Base-by-base conservation (phyloP, 2,797 vertebrate species). In the Pseudomugil tenellus region DNA sequence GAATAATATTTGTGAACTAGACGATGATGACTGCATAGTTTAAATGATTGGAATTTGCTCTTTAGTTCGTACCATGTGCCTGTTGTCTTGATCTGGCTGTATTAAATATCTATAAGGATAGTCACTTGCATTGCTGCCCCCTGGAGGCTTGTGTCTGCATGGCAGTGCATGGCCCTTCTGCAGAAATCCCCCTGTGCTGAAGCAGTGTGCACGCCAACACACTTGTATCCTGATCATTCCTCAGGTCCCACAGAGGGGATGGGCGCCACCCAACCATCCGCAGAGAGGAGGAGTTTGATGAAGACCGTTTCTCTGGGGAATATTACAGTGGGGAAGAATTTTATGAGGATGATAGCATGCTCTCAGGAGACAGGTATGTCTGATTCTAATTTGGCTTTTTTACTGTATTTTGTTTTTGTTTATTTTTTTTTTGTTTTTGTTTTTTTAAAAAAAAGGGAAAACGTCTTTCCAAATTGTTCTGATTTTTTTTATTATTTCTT, bases 311-410 rank as follows among this genome's bases (percentile, higher is more conserved):
- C 79, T 87, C 96, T 23, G 96, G 91, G 43, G 97, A 98, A 29
- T 98, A 97, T 88, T 98, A 95, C 87, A 99, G 98, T 17, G 96
- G 96, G 9, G 97, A 99, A 59, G 98, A 99, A 77, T 96, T 95
- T 87, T 98, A 96, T 19, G 97, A 99, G 70, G 96, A 98, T 0
- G 96, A 97, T 72, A 95, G 93, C 74, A 96, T 97, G 80, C 92
- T 96, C 53, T 93, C 97, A 21, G 93, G 93, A 82, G 96, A 94
- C 84, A 96, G 97, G 97, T 98, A 87, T 68, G 2, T 35, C 6
- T 54, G 19, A 29, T 5, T 52, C 25, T 56, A 10, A 52, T 14
- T 46, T 1, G 8, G 54, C 6, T 48, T 9, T n/a, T 8, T 12
- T 28, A 31, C 48, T n/a, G 3, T 43, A 23, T 34, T 43, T 12